phyloP scores from a whole-genome alignment of 92 coral and sea anemone genomes.

The Palythoa caribaeorum region DNA sequence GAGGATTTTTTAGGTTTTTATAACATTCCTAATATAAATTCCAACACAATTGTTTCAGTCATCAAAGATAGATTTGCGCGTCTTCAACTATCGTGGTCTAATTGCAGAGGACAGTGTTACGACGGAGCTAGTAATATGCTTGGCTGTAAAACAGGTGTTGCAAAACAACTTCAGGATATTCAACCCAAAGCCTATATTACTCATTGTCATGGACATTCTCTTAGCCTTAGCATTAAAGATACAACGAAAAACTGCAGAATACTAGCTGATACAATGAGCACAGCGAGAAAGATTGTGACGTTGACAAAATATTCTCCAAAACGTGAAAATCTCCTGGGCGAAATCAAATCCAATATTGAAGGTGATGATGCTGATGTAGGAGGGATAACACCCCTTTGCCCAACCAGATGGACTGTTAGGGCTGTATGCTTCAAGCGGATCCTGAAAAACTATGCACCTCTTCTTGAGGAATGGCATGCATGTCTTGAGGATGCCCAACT shows the following conservation, averaged over 20 bases:
- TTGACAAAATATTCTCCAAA: not conserved
- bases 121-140: constrained; percentile 72
- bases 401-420: not conserved
- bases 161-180: constrained; percentile 45
- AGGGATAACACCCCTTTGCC: not conserved
- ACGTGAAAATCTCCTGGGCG: not conserved
- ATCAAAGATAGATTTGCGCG: constrained; percentile 34
- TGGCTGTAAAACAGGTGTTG: constrained; percentile 28
- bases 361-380: not conserved
- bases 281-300: not conserved
- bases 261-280: not conserved
- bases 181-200: constrained; percentile 61
- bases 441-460: not conserved
- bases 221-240: constrained; percentile 50
- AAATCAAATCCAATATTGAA: not conserved
- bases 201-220: constrained; percentile 54
- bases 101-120: constrained; percentile 62
- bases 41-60: constrained; percentile 47
- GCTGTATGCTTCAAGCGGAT: constrained; percentile 17
- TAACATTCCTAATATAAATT: constrained; percentile 51
- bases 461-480: not conserved
- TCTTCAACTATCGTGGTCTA: constrained; percentile 29
- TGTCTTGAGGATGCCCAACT: constrained; percentile 20
- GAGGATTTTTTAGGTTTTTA: constrained; percentile 28
- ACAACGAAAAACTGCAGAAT: constrained; percentile 51